Base-by-base conservation (phyloP, 2,113 vertebrate genomes). In the Indicator indicator region DNA sequence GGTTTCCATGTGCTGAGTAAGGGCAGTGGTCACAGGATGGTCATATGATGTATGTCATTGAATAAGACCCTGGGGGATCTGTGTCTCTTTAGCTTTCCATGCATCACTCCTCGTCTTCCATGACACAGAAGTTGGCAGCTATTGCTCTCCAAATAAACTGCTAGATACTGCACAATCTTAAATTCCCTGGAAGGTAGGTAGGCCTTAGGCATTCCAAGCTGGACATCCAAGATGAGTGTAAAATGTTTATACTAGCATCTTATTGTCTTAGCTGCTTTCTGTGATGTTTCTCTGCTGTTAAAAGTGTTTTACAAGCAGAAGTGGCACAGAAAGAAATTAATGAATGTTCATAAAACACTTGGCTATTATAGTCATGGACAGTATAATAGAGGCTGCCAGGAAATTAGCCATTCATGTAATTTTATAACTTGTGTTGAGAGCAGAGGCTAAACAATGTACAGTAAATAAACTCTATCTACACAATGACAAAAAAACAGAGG, bases 1-100 rank as follows among this genome's bases (percentile, higher is more conserved):
- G 78, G 88, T 76, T 95, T 70, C 75, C 60, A 32, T 73, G 59
- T 95, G 93, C 95, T 96, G 93, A 96, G 64, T 93, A 94, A 96
- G 90, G 75, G 24, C 50, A 74, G 33, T 26, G 77, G 21, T 95
- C 78, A 96, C 75, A 73, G 56, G 90, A 48, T 21, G 52, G 26
- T 93, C 92, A 89, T 52, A 63, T 76, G 89, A 91, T 80, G 52
- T 50, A 88, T 58, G 21, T 69, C 82, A 23, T 36, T 93, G 46
- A 85, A 23, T 50, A 70, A 88, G 71, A 83, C 4, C 20, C 68
- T 79, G 46, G 64, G 93, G 82, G 55, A 59, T 75, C 42, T 86
- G 33, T 62, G 4, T 36, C n/a, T 73, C 63, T 42, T 42, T 42
- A 42, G 38, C 63, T 89, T 87, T 67, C 44, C 19, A 13, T 46